Evolutionary conservation across 1,140 invertebrate genomes (phyloP), one percentile per base, ranked within the genome.

Genomic region (Aphelinus atriplicis): DNA sequence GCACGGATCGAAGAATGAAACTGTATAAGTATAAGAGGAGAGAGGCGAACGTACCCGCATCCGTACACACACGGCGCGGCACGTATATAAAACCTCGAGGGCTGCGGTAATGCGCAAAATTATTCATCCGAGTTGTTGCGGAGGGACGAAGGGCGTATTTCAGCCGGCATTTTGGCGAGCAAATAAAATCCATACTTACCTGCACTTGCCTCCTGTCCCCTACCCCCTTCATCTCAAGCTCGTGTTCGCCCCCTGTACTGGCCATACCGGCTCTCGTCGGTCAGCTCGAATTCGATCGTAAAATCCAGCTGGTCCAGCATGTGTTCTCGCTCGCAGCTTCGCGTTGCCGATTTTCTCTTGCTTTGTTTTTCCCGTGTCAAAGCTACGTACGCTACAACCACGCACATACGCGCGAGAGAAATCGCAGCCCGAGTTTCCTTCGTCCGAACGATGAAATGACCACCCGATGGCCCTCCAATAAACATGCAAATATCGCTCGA

Each of bases 381-480:
- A 26, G 26, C 26, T 26, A 26, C 26, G 26, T 26, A 26, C 26
- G 26, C 26, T 26, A 26, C 26, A 26, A 26, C 26, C 26, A 26
- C 26, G 26, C 26, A 26, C 26, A 26, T 26, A 26, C 26, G 26
- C 26, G 26, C 26, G 26, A 26, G 26, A 26, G 26, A 26, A 26
- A 26, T 26, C 26, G 26, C 26, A 26, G 26, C 26, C 9, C 58
- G 9, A 60, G 57, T 3, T 43, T 60, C 26, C 58, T 60, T 43
- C 10, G 58, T 60, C 5, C 42, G 9, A 43, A 5, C 43, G 45
- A 1, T 46, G 61, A 7, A 10, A n/a, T 10, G 61, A 47, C 48
- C 46, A 63, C 48, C 61, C 61, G 61, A 63, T 46, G 61, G 46
- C 61, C 45, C 61, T 47, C 48, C 61, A 63, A 63, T 63, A 63